Conservation (phyloP, 2,888 invertebrate genomes). For the Carabus problematicus region DNA sequence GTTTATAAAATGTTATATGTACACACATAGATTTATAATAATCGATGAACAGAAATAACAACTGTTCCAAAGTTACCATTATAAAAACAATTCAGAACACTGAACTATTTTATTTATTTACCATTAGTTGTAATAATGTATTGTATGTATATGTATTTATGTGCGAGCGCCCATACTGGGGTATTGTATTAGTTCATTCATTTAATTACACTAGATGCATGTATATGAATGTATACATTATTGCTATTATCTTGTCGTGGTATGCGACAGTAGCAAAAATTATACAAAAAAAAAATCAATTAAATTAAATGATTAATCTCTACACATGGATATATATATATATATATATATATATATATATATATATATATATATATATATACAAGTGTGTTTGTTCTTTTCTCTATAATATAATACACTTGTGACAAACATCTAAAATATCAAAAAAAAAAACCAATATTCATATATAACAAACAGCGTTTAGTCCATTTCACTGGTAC, state of each 20-base stretch:
- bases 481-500: constrained; percentile 28
- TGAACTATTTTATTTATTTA: too few relatives aligned
- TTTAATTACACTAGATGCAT: too few relatives aligned
- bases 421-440: too few relatives aligned
- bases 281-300: background rate
- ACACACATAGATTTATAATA: constrained; percentile 20
- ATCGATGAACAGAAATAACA: constrained; percentile 37
- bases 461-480: constrained; percentile 21
- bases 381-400: background rate
- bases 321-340: constrained; percentile 5
- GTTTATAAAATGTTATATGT: constrained; percentile 41
- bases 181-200: too few relatives aligned
- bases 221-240: constrained; percentile 2
- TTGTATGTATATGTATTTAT: background rate
- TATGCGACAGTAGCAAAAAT: background rate
- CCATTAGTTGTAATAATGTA: too few relatives aligned
- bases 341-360: background rate
- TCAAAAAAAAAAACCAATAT: constrained; percentile 14
- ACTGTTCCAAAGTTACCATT: constrained; percentile 1
- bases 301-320: background rate
- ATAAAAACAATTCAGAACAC: too few relatives aligned
- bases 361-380: constrained; percentile 4
- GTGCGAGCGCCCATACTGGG: background rate
- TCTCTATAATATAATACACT: too few relatives aligned
- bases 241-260: background rate